phyloP scores from a whole-genome alignment of 2,113 vertebrate species.

The Podarcis raffonei region DNA sequence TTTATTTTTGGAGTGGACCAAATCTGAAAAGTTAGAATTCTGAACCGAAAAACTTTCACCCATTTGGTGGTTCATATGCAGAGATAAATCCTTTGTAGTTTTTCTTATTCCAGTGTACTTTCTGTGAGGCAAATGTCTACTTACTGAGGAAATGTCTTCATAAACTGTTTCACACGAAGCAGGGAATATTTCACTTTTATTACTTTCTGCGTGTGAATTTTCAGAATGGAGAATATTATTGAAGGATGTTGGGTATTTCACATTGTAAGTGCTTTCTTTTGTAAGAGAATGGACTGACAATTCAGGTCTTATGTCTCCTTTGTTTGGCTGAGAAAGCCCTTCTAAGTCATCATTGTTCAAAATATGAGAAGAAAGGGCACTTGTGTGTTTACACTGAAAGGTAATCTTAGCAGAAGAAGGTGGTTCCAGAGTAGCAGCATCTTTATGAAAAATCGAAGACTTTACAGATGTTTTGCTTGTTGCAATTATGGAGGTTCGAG shows the following conservation, averaged over 20 bases:
- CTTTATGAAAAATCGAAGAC: constrained; percentile 88
- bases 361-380: constrained; percentile 86
- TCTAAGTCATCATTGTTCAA: constrained; percentile 87
- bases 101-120: constrained; percentile 89
- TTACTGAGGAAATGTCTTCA: constrained; percentile 86
- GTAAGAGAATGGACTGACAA: constrained; percentile 85
- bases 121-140: constrained; percentile 84
- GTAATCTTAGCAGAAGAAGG: constrained; percentile 90
- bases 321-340: constrained; percentile 85
- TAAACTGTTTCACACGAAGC: constrained; percentile 84
- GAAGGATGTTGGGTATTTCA: constrained; percentile 88
- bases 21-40: constrained; percentile 87
- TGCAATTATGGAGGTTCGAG: constrained; percentile 88
- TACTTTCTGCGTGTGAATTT: constrained; percentile 80
- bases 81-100: constrained; percentile 83
- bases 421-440: constrained; percentile 86
- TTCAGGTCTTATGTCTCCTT: constrained; percentile 81
- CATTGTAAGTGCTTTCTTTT: constrained; percentile 89
- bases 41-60: constrained; percentile 76
- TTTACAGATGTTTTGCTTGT: constrained; percentile 90
- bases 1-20: constrained; percentile 85
- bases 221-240: constrained; percentile 81
- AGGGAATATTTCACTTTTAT: constrained; percentile 80
- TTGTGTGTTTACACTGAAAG: constrained; percentile 90
- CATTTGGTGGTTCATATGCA: constrained; percentile 75